A percentile compares a stretch with the other conserved stretches of the same genome.
These are phyloP conservation scores for Chroicocephalus ridibundus DNA, from an alignment of 2,113 vertebrate genomes.

Conservation along the genomic window DNA sequence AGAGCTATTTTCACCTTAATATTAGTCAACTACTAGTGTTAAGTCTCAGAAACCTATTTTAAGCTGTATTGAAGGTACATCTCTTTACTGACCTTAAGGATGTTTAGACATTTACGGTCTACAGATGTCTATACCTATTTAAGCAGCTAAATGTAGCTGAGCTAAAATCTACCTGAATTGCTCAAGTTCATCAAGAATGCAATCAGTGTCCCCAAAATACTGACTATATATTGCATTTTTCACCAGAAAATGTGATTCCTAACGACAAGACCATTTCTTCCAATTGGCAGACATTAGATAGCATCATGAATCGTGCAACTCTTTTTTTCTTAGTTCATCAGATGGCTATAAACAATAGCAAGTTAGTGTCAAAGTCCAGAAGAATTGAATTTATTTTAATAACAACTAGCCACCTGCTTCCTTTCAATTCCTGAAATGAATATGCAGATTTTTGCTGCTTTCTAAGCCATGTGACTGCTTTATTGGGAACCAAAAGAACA, in stretches of 20 bases:
- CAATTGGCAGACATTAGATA: not conserved
- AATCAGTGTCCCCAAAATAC: not conserved
- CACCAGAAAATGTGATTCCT: not conserved
- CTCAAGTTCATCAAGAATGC: not conserved
- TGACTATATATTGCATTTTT: not conserved
- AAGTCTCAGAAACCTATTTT: not conserved
- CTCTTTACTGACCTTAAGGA: not conserved
- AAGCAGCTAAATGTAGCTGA: not conserved
- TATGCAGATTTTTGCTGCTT: not conserved
- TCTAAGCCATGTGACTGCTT: not conserved
- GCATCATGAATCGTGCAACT: not conserved
- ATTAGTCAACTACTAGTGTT: not conserved
- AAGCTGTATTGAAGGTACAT: not conserved
- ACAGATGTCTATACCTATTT: not conserved
- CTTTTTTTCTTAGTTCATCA: not conserved
- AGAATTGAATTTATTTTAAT: not conserved
- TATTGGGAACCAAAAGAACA: not conserved
- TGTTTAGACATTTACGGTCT: not conserved
- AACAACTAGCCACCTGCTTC: not conserved
- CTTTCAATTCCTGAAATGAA: not conserved
- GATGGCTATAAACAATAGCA: not conserved
- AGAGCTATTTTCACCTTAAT: not conserved
- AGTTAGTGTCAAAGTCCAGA: not conserved
- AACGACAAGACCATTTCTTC: not conserved
- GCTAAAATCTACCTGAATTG: not conserved